These are phyloP conservation scores for Leptinotarsa lineolata DNA, from an alignment of 1,140 invertebrate species.

Conservation along the genomic window DNA sequence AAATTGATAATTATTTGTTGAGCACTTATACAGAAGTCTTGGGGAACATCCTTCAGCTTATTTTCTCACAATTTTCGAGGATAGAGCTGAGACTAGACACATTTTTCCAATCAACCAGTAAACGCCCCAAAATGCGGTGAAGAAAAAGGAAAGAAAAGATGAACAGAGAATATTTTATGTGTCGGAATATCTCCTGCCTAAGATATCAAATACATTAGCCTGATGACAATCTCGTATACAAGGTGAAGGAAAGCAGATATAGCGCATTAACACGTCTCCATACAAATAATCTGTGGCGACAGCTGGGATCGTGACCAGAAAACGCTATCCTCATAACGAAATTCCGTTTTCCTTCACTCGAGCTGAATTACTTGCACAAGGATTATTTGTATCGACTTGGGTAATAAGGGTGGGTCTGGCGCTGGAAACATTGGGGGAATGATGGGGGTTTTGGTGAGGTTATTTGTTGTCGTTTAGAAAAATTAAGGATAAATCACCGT, in stretches of 20 bases:
- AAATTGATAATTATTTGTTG: no score
- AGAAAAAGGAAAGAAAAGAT: background rate
- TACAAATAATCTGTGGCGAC: constrained; percentile 51
- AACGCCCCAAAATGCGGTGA: background rate
- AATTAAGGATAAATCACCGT: no score
- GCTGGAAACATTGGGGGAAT: background rate
- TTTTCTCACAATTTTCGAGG: no score
- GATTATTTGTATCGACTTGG: constrained; percentile 31
- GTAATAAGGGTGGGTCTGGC: constrained; percentile 15
- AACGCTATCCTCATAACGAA: constrained; percentile 38
- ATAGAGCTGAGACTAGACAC: background rate
- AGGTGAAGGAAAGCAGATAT: constrained; percentile 43
- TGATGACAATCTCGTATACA: constrained; percentile 20
- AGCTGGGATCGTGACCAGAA: constrained; percentile 53
- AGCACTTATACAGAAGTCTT: no score
- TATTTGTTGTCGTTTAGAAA: no score
- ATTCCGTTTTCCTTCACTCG: constrained; percentile 10
- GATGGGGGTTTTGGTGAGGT: no score
- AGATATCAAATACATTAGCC: constrained; percentile 34
- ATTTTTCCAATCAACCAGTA: constrained; percentile 7
- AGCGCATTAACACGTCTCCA: constrained; percentile 47
- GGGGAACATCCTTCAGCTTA: no score
- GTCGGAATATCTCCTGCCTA: background rate
- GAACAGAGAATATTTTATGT: background rate
- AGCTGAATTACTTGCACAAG: constrained; percentile 20